These are phyloP conservation scores for Orestias chungarensis DNA, from an alignment of 2,797 vertebrate genomes.

Conservation along the genomic window DNA sequence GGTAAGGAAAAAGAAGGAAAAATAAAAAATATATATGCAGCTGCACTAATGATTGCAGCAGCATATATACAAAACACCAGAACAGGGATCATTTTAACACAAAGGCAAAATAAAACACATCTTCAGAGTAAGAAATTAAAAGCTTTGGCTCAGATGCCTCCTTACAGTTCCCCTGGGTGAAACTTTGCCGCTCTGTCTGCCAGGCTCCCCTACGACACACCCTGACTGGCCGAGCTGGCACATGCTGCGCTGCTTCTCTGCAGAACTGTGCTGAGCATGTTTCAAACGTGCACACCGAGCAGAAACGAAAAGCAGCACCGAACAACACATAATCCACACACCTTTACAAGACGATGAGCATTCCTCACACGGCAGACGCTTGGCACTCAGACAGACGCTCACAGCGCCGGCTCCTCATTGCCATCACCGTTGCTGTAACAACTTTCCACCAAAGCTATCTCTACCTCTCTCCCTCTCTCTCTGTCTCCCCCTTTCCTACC, in stretches of 20 bases:
- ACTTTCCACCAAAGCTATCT: constrained; percentile 48
- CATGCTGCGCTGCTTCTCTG: constrained; percentile 51
- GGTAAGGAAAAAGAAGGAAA: neutral
- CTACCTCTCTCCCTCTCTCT: constrained; percentile 30
- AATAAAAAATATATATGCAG: constrained; percentile 2
- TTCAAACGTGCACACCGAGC: constrained; percentile 36
- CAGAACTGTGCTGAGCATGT: constrained; percentile 47
- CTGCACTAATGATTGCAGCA: constrained; percentile 4
- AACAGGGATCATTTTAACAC: constrained; percentile 1
- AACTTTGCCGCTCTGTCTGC: constrained; percentile 42
- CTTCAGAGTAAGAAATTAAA: constrained; percentile 49
- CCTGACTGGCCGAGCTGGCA: constrained; percentile 39
- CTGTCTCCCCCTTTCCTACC: constrained; percentile 18
- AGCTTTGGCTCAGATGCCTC: constrained; percentile 22
- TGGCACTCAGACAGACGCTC: constrained; percentile 37
- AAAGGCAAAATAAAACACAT: constrained; percentile 55
- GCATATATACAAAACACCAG: constrained; percentile 10
- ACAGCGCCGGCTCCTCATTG: constrained; percentile 33
- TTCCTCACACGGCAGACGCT: constrained; percentile 30
- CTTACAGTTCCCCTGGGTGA: constrained; percentile 22
- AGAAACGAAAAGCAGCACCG: constrained; percentile 25
- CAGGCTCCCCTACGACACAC: constrained; percentile 57
- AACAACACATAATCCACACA: constrained; percentile 28
- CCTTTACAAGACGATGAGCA: constrained; percentile 13
- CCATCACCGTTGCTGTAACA: constrained; percentile 69